phyloP scores from a whole-genome alignment of 1,140 invertebrate genomes.

The Drosophila willistoni region DNA sequence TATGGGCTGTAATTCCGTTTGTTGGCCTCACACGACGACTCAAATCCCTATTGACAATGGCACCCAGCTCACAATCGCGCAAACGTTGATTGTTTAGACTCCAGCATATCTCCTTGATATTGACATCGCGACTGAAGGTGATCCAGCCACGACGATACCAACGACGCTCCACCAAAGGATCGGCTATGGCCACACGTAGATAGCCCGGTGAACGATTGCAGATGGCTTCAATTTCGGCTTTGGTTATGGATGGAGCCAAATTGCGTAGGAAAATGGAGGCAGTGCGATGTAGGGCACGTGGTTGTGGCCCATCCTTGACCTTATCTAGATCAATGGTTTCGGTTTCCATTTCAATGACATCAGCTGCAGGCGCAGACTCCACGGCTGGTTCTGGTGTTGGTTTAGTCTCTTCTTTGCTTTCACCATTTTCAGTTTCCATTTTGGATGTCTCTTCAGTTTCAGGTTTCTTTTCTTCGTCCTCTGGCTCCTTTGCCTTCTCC shows the following conservation, averaged over 20 bases:
- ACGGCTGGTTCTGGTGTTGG: background rate
- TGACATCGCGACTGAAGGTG: constrained; percentile 97
- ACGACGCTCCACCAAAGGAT: constrained; percentile 96
- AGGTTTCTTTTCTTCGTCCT: background rate
- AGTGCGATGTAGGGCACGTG: constrained; percentile 93
- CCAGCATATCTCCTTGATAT: constrained; percentile 99
- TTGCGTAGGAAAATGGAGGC: constrained; percentile 98
- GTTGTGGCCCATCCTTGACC: constrained; percentile 85
- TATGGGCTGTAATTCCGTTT: constrained; percentile 96
- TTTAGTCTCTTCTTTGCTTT: background rate
- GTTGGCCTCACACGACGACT: constrained; percentile 95
- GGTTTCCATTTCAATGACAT: constrained; percentile 42
- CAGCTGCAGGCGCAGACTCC: background rate
- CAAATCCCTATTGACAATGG: constrained; percentile 97
- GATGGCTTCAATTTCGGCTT: constrained; percentile 98
- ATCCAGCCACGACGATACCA: constrained; percentile 99
- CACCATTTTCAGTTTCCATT: background rate
- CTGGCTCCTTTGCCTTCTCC: constrained; percentile 20
- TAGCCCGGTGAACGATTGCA: constrained; percentile 98
- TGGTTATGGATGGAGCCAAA: constrained; percentile 97
- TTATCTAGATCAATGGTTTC: constrained; percentile 82
- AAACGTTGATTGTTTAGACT: constrained; percentile 95
- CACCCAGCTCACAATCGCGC: constrained; percentile 96
- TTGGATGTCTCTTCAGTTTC: background rate
- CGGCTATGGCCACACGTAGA: constrained; percentile 97